Conservation (phyloP, 2,888 invertebrate genomes). For the Cephus sareptanus region DNA sequence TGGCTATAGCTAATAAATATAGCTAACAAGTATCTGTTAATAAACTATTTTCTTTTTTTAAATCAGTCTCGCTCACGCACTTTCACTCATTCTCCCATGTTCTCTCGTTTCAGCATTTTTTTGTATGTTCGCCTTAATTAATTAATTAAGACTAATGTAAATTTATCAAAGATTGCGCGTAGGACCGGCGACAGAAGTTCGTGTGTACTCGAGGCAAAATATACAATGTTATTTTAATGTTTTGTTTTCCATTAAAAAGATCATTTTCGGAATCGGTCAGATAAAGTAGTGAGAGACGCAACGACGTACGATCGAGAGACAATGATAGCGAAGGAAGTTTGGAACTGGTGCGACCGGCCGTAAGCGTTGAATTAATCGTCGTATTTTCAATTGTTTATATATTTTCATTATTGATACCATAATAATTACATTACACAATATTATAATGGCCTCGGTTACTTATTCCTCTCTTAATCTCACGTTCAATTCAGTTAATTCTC, state of each 20-base stretch:
- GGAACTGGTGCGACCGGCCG: conserved; percentile 23
- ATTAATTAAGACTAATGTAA: conserved; percentile 5
- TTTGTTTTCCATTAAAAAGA: not conserved
- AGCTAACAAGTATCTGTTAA: conserved; percentile 1
- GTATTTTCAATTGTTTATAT: conserved; percentile 32
- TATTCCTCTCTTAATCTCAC: conserved; percentile 34
- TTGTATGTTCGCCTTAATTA: not conserved
- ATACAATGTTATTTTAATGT: not conserved
- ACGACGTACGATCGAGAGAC: not conserved
- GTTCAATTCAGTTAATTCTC: not conserved
- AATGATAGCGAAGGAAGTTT: not conserved
- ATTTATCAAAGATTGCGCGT: conserved; percentile 27
- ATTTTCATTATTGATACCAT: conserved; percentile 40
- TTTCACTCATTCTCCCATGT: not conserved
- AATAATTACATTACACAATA: conserved; percentile 52
- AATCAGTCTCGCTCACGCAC: not conserved
- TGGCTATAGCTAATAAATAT: not conserved
- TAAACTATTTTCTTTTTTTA: not conserved
- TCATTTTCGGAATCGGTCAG: not conserved
- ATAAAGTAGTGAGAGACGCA: not conserved
- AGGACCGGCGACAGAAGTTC: conserved; percentile 23
- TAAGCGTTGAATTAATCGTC: conserved; percentile 13
- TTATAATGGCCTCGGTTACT: conserved; percentile 48
- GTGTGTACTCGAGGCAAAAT: not conserved
- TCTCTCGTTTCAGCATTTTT: not conserved